Evolutionary conservation across 2,888 invertebrate genomes (phyloP), one percentile per base, ranked within the genome.

Genomic region (Chrysodeixis includens): DNA sequence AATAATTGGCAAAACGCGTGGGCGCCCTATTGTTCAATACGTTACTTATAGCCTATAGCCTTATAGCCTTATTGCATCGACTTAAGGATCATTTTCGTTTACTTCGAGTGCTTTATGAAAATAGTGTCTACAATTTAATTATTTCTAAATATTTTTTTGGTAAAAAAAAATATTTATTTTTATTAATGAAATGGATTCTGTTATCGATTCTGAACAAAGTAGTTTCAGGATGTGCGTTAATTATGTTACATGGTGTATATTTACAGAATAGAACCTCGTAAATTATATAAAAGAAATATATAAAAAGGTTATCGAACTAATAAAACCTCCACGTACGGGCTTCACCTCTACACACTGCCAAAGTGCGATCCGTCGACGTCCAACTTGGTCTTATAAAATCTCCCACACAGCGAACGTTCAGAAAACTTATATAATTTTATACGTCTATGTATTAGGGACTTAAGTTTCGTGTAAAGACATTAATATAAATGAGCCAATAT

Each of bases 261-360:
- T n/a, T n/a, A 40, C 6, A 49, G 20, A 4, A 20, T 10, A 49
- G 9, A 49, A 18, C 18, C 18, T 46, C 46, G n/a, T 46, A 46
- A 2, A 46, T 18, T 18, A n/a, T 18, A 16, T n/a, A 46, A 8
- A 44, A 44, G 16, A 44, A 16, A 44, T 18, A 46, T 49, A 40
- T 20, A 49, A 49, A 49, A 49, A 49, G 46, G 46, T 18, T 49
- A 49, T 20, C 46, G 20, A 49, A 49, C 46, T 20, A 18, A 49
- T 49, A 49, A 49, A 49, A 49, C 46, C 46, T 49, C 2, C n/a
- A 20, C 10, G 20, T 20, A 49, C 10, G 20, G 18, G 1, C 26
- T 4, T 20, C 18, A 20, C 46, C 46, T 20, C 16, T 16, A 16
- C n/a, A 44, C 46, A 20, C 20, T 12, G 2, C 46, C 16, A 20